phyloP scores from a whole-genome alignment of 2,888 invertebrate species.

The Bursaphelenchus okinawaensis region DNA sequence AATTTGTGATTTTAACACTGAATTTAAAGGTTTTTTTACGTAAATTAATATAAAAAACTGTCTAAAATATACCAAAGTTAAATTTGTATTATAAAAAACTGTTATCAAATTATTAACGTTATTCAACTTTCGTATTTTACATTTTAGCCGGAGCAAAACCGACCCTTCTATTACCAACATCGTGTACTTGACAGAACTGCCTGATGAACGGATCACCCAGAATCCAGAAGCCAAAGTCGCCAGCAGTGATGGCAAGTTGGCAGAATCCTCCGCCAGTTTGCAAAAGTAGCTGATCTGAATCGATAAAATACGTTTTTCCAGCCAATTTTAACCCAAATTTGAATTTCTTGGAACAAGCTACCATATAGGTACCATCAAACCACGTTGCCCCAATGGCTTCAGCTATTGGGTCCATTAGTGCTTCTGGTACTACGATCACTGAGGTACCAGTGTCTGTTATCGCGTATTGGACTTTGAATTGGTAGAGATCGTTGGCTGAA shows the following conservation, averaged over 20 bases:
- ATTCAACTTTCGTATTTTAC: background rate
- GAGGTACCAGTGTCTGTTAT: background rate
- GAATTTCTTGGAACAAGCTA: background rate
- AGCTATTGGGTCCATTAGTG: background rate
- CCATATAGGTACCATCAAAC: background rate
- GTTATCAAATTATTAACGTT: too few relatives aligned
- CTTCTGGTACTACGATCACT: background rate
- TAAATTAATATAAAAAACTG: too few relatives aligned
- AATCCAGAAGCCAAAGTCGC: background rate
- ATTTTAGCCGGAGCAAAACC: background rate
- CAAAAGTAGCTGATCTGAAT: background rate
- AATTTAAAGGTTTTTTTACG: too few relatives aligned
- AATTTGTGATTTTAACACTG: too few relatives aligned
- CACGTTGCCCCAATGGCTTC: background rate
- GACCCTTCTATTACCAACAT: background rate
- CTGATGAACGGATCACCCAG: background rate
- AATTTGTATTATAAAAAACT: too few relatives aligned
- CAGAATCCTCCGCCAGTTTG: background rate
- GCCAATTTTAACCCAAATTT: background rate
- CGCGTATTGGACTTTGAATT: background rate
- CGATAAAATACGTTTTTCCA: background rate
- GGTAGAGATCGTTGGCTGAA: background rate
- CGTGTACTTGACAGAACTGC: background rate
- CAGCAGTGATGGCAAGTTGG: background rate
- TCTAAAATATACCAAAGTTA: too few relatives aligned